Percentiles rank a stretch among this genome's conserved stretches.
Conservation (phyloP, 2,797 vertebrate genomes). For the Rhabdomys pumilio region DNA sequence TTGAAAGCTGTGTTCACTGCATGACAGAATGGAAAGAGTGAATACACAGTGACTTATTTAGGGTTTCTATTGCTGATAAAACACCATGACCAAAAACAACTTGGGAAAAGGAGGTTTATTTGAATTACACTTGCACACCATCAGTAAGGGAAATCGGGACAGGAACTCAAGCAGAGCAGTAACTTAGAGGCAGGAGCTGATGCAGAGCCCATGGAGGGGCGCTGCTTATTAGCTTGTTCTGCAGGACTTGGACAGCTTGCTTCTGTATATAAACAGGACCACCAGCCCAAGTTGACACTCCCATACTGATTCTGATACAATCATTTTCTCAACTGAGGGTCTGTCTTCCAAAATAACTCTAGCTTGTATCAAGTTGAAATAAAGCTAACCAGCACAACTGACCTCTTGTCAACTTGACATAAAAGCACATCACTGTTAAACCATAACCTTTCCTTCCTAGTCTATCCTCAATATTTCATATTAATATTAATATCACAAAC, state of each 20-base stretch:
- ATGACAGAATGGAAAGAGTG: constrained; percentile 73
- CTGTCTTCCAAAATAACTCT: neutral
- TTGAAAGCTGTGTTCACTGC: neutral
- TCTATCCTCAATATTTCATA: neutral
- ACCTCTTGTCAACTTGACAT: neutral
- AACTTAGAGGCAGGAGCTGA: neutral
- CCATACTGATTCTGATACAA: neutral
- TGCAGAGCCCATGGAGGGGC: neutral
- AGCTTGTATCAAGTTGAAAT: neutral
- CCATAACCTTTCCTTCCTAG: neutral
- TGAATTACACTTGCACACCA: neutral
- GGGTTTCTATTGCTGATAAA: neutral
- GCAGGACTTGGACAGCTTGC: neutral
- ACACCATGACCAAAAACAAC: neutral
- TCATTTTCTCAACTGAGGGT: neutral
- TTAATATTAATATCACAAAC: neutral
- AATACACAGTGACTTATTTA: constrained; percentile 51
- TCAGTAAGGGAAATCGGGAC: neutral
- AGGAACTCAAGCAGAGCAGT: neutral
- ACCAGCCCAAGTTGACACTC: neutral
- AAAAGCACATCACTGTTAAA: neutral
- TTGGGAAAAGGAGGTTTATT: neutral
- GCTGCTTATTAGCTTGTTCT: neutral
- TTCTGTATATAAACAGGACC: neutral
- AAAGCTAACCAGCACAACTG: neutral